Evolutionary conservation across 2,888 invertebrate genomes (phyloP).

Genomic region (Diachrysia chrysitis): DNA sequence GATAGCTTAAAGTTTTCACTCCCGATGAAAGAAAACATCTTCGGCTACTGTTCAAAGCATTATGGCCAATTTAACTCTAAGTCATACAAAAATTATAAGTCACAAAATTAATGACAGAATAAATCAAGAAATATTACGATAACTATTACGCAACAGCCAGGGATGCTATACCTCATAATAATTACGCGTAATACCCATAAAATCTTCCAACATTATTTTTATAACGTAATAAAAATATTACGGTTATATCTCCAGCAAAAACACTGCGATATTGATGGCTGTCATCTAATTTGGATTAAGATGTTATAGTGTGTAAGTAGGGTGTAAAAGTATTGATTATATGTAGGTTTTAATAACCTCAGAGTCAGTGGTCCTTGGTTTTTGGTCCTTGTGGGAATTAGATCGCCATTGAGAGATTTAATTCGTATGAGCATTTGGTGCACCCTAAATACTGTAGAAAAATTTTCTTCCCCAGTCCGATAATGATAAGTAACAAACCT

Average conservation of each 20-base stretch:
- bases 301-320: conserved; percentile 36
- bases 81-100: neutral
- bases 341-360: conserved; percentile 12
- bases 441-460: no score
- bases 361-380: neutral
- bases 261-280: conserved; percentile 66
- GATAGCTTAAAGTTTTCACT: no score
- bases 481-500: neutral
- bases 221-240: conserved; percentile 72
- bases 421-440: no score
- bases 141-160: conserved; percentile 38
- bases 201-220: conserved; percentile 74
- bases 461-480: neutral
- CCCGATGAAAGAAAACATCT: no score
- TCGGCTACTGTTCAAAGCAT: neutral
- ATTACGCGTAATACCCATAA: conserved; percentile 76
- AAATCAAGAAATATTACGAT: conserved; percentile 61
- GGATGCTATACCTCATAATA: conserved; percentile 68
- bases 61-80: neutral
- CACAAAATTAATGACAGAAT: conserved; percentile 39
- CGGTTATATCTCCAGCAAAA: conserved; percentile 49
- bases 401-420: neutral
- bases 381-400: neutral
- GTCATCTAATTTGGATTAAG: conserved; percentile 66
- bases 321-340: conserved; percentile 50